These are phyloP conservation scores for Crossocerus cetratus DNA, from an alignment of 2,888 invertebrate genomes.

Conservation along the genomic window DNA sequence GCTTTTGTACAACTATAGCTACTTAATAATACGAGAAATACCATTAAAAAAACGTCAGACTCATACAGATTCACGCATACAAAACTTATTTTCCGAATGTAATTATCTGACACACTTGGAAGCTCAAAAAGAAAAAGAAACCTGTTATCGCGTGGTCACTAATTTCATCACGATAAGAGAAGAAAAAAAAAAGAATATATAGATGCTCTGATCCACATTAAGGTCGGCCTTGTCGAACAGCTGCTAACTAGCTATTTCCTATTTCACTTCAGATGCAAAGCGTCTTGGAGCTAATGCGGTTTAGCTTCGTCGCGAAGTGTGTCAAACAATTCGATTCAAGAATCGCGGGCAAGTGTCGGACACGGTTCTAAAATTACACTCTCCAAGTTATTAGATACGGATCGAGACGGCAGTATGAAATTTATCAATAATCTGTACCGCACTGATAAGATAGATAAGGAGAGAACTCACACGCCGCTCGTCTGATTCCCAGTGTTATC, in stretches of 20 bases:
- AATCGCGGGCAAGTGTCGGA: slow-evolving; percentile 6
- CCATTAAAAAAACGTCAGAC: no score
- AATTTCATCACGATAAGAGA: slow-evolving; percentile 10
- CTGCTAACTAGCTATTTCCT: slow-evolving; percentile 70
- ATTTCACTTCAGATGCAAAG: slow-evolving; percentile 72
- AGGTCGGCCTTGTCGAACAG: slow-evolving; percentile 53
- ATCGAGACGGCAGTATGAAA: slow-evolving; percentile 23
- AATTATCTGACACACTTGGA: no score
- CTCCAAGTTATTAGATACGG: slow-evolving; percentile 20
- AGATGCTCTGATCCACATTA: slow-evolving; percentile 42
- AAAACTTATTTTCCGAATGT: no score
- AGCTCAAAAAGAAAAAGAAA: background rate
- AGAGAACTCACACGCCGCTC: slow-evolving; percentile 32
- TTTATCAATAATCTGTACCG: slow-evolving; percentile 56
- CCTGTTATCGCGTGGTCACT: background rate
- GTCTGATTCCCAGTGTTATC: slow-evolving; percentile 48
- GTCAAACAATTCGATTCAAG: slow-evolving; percentile 42
- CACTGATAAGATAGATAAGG: slow-evolving; percentile 72
- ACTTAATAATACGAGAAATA: no score
- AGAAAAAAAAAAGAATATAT: slow-evolving; percentile 28
- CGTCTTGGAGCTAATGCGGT: slow-evolving; percentile 49
- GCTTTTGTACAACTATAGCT: no score
- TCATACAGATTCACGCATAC: no score
- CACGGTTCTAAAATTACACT: background rate
- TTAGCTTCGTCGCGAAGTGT: slow-evolving; percentile 51